Evolutionary conservation across 2,888 invertebrate genomes (phyloP).

Genomic region (Myathropa florea): DNA sequence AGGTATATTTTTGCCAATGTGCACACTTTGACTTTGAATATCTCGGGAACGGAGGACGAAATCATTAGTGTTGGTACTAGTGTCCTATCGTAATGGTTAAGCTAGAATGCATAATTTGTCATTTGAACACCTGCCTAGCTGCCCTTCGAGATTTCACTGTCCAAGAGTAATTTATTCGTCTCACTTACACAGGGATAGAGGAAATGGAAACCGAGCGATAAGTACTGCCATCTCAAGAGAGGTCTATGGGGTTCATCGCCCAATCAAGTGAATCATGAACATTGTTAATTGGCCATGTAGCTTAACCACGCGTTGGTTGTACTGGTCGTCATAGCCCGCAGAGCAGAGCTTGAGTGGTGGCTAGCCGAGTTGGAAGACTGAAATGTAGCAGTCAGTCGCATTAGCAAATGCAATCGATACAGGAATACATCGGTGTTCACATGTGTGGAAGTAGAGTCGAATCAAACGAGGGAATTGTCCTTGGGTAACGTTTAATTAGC

Average conservation of each 20-base stretch:
- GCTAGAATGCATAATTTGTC: slow-evolving; percentile 40
- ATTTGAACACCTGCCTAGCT: slow-evolving; percentile 16
- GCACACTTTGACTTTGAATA: too few species aligned
- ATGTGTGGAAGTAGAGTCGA: slow-evolving; percentile 10
- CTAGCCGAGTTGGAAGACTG: slow-evolving; percentile 35
- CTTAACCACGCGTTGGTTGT: not conserved
- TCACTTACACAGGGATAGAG: not conserved
- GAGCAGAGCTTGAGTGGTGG: slow-evolving; percentile 28
- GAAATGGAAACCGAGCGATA: not conserved
- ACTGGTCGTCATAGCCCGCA: slow-evolving; percentile 36
- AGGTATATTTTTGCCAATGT: too few species aligned
- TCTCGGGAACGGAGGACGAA: too few species aligned
- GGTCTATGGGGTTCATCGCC: slow-evolving; percentile 31
- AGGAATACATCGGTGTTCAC: not conserved
- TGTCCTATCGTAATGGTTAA: slow-evolving; percentile 2
- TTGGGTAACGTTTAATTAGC: slow-evolving; percentile 59
- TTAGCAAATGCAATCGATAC: slow-evolving; percentile 23
- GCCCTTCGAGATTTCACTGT: slow-evolving; percentile 5
- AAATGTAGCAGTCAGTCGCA: not conserved
- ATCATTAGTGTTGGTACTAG: slow-evolving; percentile 36
- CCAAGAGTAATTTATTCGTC: slow-evolving; percentile 35
- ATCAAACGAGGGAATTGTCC: slow-evolving; percentile 34
- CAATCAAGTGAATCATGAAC: slow-evolving; percentile 55
- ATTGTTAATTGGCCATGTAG: slow-evolving; percentile 25
- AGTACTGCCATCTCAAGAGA: slow-evolving; percentile 51